A percentile compares a stretch with the other conserved stretches of the same genome.
These are phyloP conservation scores for Lycaon pictus DNA, from an alignment of 2,113 vertebrate species.

Conservation along the genomic window DNA sequence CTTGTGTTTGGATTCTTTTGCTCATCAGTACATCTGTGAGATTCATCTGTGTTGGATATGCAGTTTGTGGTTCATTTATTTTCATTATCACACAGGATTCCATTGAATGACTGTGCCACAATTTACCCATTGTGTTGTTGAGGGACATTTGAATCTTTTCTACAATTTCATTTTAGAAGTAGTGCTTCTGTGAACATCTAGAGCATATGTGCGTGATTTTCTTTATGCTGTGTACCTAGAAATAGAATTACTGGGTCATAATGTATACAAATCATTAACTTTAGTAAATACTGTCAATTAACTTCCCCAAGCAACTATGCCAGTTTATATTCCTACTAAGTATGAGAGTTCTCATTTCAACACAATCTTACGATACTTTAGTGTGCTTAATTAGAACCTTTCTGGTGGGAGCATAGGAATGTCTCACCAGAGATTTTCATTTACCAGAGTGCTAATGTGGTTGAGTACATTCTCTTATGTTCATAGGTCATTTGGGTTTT, in stretches of 20 bases:
- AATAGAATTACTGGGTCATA: not conserved
- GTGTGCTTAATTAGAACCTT: conserved; percentile 8
- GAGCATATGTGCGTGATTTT: conserved; percentile 41
- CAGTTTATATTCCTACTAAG: not conserved
- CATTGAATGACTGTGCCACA: not conserved
- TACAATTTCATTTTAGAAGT: conserved; percentile 19
- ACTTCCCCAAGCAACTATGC: not conserved
- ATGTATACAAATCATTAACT: not conserved
- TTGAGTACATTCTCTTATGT: conserved; percentile 14
- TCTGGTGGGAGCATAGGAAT: not conserved
- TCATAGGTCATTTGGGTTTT: conserved; percentile 23
- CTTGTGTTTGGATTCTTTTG: conserved; percentile 22
- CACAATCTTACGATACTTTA: not conserved
- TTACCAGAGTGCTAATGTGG: not conserved
- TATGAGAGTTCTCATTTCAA: conserved; percentile 16
- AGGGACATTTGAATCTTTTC: not conserved
- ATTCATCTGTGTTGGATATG: not conserved
- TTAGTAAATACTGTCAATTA: conserved; percentile 46
- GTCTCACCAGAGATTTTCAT: conserved; percentile 15
- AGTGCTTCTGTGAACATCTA: conserved; percentile 15
- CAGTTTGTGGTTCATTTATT: conserved; percentile 23
- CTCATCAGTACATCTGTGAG: not conserved
- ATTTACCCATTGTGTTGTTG: not conserved
- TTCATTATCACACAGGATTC: not conserved
- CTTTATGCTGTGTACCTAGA: not conserved